A percentile compares a stretch with the other conserved stretches of the same genome.
Evolutionary conservation across 64 coral and sea anemone species (phyloP).

Genomic region (Catalaphyllia jardinei): DNA sequence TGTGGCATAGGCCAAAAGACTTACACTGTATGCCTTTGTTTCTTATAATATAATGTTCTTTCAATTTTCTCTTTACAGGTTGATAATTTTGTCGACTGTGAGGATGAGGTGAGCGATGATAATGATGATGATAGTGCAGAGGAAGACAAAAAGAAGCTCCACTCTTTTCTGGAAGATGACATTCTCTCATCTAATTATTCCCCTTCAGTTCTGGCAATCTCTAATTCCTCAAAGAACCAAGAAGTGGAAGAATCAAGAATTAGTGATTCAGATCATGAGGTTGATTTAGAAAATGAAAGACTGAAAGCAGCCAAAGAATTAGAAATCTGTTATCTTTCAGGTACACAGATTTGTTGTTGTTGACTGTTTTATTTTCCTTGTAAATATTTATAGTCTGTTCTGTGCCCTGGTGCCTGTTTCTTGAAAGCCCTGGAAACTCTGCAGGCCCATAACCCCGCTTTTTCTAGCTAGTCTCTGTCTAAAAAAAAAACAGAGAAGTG

Average conservation of each 20-base stretch:
- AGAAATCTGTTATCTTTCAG: slow-evolving; percentile 15
- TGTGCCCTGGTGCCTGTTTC: too few relatives aligned
- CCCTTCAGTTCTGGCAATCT: not conserved
- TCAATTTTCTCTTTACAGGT: slow-evolving; percentile 3
- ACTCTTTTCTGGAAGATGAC: not conserved
- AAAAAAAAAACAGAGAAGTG: too few relatives aligned
- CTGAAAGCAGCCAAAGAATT: slow-evolving; percentile 2
- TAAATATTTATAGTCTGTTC: too few relatives aligned
- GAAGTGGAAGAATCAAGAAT: too few relatives aligned
- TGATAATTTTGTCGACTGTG: slow-evolving; percentile 38
- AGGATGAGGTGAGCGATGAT: slow-evolving; percentile 8
- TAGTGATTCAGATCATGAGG: not conserved
- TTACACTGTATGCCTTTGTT: not conserved
- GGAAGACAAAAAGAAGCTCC: not conserved
- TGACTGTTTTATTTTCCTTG: too few relatives aligned
- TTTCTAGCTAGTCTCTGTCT: too few relatives aligned
- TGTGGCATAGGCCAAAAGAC: not conserved
- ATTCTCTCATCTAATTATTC: slow-evolving; percentile 3
- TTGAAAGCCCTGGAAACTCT: too few relatives aligned
- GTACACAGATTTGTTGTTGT: not conserved
- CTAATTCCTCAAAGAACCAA: not conserved
- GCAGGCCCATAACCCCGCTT: too few relatives aligned
- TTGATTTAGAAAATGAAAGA: not conserved
- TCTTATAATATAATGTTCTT: not conserved
- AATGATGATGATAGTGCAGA: not conserved